Evolutionary conservation across 2,113 vertebrate species (phyloP).

Genomic region (Danionella cerebrum): DNA sequence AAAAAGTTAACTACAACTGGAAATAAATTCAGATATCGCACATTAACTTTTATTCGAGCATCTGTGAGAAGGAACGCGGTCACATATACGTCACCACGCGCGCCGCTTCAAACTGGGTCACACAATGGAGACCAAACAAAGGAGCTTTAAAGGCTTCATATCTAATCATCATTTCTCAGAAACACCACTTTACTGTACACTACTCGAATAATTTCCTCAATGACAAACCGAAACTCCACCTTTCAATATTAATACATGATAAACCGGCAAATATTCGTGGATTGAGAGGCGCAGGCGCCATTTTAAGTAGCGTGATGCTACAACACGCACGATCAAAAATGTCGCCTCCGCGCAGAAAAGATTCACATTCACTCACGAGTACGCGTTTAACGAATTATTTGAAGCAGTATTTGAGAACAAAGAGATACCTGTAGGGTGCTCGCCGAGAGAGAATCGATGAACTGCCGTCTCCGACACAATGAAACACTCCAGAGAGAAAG

Average conservation of each 20-base stretch:
- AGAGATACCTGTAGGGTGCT: not conserved
- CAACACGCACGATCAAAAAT: too few species aligned
- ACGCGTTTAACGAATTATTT: too few species aligned
- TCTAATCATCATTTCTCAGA: too few species aligned
- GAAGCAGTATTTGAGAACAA: fast-evolving
- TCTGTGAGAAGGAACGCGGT: fast-evolving
- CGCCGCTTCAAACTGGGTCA: not conserved
- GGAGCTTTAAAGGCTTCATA: too few species aligned
- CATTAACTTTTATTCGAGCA: not conserved
- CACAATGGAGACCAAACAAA: not conserved
- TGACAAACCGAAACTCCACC: too few species aligned
- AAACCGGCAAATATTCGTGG: too few species aligned
- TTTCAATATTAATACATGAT: too few species aligned
- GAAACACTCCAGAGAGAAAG: not conserved
- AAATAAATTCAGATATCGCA: fast-evolving
- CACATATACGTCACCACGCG: not conserved
- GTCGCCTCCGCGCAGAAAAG: too few species aligned
- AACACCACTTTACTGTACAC: too few species aligned
- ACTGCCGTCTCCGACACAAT: not conserved
- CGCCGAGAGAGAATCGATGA: not conserved
- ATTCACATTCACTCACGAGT: too few species aligned
- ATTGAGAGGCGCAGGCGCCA: constrained; percentile 5
- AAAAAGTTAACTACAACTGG: not conserved
- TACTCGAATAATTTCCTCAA: not conserved
- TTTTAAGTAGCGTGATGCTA: not conserved